Conservation (phyloP, 2,888 invertebrate genomes). For the Artemia sinica region DNA sequence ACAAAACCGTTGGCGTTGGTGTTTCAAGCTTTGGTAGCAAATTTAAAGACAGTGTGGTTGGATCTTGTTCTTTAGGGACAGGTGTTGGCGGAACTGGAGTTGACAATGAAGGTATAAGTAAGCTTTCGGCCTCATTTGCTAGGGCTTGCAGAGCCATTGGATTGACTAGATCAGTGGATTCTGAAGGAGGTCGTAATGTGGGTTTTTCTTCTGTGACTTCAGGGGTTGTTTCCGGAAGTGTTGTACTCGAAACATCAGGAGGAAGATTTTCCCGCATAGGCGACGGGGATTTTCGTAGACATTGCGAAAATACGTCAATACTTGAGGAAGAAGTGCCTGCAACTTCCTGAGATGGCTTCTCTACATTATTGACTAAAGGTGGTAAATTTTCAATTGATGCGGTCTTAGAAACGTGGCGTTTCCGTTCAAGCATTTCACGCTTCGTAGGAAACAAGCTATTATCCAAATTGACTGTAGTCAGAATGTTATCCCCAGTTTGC, state of each 20-base stretch:
- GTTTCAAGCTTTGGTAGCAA: background rate
- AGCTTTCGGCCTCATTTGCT: background rate
- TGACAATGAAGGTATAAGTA: background rate
- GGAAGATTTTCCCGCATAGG: background rate
- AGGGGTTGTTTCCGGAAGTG: background rate
- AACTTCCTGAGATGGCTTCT: background rate
- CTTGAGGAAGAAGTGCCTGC: background rate
- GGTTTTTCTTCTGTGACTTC: background rate
- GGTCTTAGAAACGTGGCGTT: background rate
- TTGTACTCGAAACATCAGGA: background rate
- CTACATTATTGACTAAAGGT: background rate
- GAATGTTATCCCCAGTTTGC: background rate
- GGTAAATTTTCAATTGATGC: background rate
- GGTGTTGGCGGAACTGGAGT: background rate
- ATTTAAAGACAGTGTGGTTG: background rate
- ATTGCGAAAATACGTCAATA: too few species aligned
- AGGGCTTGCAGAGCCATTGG: slow-evolving; percentile 6
- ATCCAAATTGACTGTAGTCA: background rate
- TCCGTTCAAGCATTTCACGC: slow-evolving; percentile 9
- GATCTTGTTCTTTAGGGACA: slow-evolving; percentile 6
- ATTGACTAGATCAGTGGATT: slow-evolving; percentile 9
- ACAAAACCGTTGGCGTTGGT: background rate
- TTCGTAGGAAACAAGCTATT: background rate
- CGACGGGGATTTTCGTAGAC: background rate
- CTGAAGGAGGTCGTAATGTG: slow-evolving; percentile 6